These are phyloP conservation scores for Xylota segnis DNA, from an alignment of 2,888 invertebrate genomes.

Conservation along the genomic window DNA sequence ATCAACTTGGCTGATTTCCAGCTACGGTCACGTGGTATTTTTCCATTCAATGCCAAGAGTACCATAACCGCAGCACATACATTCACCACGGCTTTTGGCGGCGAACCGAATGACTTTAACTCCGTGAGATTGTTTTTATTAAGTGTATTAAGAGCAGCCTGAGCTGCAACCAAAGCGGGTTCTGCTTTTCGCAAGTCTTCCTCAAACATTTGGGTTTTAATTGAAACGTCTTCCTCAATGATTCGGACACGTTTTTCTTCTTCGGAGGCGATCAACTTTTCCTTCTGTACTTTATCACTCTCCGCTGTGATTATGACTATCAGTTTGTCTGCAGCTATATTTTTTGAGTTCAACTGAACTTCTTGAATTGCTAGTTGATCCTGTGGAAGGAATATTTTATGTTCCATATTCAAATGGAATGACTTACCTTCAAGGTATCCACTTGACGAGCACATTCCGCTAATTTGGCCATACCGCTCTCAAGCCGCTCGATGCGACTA, in stretches of 20 bases:
- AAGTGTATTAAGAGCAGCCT: conserved; percentile 91
- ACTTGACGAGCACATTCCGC: conserved; percentile 94
- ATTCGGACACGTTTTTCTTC: conserved; percentile 96
- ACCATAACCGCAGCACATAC: conserved; percentile 96
- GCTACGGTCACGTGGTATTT: conserved; percentile 95
- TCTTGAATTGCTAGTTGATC: conserved; percentile 89
- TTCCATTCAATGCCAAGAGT: conserved; percentile 92
- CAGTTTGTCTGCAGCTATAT: conserved; percentile 95
- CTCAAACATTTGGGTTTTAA: conserved; percentile 94
- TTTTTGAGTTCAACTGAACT: conserved; percentile 93
- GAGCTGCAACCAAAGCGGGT: conserved; percentile 95
- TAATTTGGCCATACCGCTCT: conserved; percentile 95
- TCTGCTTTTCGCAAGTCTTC: conserved; percentile 96
- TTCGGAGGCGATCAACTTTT: conserved; percentile 92
- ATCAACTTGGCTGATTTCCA: conserved; percentile 97
- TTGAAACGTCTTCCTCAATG: conserved; percentile 95
- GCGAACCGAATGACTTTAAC: conserved; percentile 96
- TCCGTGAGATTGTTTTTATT: conserved; percentile 98
- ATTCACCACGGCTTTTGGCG: conserved; percentile 95
- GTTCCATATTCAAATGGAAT: background rate
- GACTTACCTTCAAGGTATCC: conserved; percentile 91
- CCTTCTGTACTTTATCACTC: conserved; percentile 95
- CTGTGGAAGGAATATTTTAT: conserved; percentile 75
- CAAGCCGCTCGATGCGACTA: conserved; percentile 92
- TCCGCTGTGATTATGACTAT: conserved; percentile 95